Evolutionary conservation across 2,113 vertebrate genomes (phyloP), one percentile per base, ranked within the genome.

Genomic region (Beaufortia kweichowensis): DNA sequence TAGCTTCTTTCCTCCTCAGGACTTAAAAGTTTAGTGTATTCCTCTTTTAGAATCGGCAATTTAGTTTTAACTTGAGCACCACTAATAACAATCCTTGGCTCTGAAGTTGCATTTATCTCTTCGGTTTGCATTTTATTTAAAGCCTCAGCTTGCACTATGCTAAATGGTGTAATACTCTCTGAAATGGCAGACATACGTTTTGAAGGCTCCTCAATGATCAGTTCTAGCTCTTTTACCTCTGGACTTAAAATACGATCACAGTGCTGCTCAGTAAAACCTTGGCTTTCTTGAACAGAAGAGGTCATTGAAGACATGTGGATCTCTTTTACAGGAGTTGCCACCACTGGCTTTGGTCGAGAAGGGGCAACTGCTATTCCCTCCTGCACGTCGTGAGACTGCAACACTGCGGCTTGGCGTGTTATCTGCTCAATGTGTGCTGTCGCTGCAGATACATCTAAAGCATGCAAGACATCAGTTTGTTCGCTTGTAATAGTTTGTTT

Each of bases 221-320:
- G 29, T 39, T 88, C 21, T 0, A 88, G 82, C 10, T 90, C 83
- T 0, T 85, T 24, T 0, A 89, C 19, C 65, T 90, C 89, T 2
- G 89, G 90, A 41, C 90, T 92, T 75, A 88, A 77, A 6, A 93
- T 89, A 0, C 77, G 70, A n/a, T 91, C 87, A 3, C 82, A 86
- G 66, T 91, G 91, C 69, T 92, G 90, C 62, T 93, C 92, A 0
- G 63, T 85, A 31, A 93, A 88, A 24, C 87, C 85, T 19, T 77
- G 85, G 4, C 71, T 90, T 77, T 94, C 91, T 76, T 90, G 89
- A 62, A 92, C 85, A 10, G 88, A 80, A 29, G 90, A 88, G 14
- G 89, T 43, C 75, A 92, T 89, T 6, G 86, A 43, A 1, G 84
- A 81, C 50, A 70, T 17, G 4, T 87, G 88, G 41, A 88, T 71